phyloP scores from a whole-genome alignment of 1,140 invertebrate genomes.

The Tetragonula clypearis region DNA sequence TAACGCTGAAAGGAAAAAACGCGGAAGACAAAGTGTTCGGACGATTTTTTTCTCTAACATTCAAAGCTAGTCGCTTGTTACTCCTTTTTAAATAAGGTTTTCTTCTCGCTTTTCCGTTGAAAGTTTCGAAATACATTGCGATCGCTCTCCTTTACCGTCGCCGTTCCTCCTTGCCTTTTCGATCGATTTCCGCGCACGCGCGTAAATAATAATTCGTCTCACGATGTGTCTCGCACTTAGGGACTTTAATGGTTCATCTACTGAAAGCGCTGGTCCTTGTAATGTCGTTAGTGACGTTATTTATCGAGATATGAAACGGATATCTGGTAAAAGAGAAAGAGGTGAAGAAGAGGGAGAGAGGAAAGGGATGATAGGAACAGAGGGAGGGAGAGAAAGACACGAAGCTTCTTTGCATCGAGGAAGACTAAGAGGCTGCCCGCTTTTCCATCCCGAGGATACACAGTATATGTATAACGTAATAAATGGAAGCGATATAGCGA shows the following conservation, averaged over 20 bases:
- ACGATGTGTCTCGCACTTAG: not conserved
- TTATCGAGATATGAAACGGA: not conserved
- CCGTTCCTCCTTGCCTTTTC: not conserved
- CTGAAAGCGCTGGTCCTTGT: conserved; percentile 17
- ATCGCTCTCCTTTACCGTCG: not conserved
- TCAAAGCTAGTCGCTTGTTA: not conserved
- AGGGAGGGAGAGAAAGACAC: not conserved
- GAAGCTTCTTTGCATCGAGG: not conserved
- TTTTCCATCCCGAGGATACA: not conserved
- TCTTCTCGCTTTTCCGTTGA: too few relatives aligned
- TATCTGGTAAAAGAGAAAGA: not conserved
- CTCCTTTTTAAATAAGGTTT: not conserved
- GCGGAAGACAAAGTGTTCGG: not conserved
- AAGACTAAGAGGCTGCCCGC: not conserved
- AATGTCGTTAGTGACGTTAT: not conserved
- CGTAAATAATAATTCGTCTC: conserved; percentile 1
- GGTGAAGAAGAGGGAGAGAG: not conserved
- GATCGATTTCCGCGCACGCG: conserved; percentile 1
- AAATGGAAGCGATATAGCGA: not conserved
- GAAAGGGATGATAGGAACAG: not conserved
- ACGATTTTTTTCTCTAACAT: not conserved
- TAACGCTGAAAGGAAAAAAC: not conserved
- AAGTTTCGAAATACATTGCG: not conserved
- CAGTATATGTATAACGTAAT: too few relatives aligned
- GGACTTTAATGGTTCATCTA: not conserved